These are phyloP conservation scores for Luperina nickerlii DNA, from an alignment of 2,888 invertebrate species.

Conservation along the genomic window DNA sequence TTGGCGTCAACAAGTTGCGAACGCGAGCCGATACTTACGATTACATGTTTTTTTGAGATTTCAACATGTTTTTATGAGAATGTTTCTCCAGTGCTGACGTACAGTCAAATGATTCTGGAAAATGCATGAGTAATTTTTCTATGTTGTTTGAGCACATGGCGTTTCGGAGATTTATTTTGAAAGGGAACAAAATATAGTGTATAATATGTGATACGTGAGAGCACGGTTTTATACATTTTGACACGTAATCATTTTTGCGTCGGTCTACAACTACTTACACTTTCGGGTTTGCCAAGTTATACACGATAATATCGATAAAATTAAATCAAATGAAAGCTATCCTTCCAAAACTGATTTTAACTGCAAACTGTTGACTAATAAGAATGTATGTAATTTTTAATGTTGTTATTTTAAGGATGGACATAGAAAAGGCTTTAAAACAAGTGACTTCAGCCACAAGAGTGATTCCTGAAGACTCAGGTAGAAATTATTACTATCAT, in stretches of 20 bases:
- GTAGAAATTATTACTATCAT: slow-evolving; percentile 74
- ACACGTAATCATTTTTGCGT: background rate
- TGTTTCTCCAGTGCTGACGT: background rate
- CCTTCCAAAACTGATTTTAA: background rate
- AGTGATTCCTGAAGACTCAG: slow-evolving; percentile 90
- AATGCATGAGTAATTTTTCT: background rate
- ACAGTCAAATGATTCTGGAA: background rate
- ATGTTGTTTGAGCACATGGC: background rate
- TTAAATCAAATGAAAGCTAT: slow-evolving; percentile 3
- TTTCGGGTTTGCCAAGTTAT: background rate
- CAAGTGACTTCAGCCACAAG: slow-evolving; percentile 91
- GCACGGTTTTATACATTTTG: background rate
- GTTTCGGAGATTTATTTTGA: background rate
- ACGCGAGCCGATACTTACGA: background rate
- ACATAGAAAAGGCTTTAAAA: slow-evolving; percentile 91
- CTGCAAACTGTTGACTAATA: background rate
- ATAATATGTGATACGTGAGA: too few relatives aligned
- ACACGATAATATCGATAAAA: background rate
- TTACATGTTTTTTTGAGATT: too few relatives aligned
- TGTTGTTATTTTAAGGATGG: slow-evolving; percentile 79
- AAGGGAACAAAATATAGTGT: background rate
- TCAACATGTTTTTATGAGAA: background rate
- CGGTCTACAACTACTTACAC: background rate
- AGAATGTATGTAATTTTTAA: background rate
- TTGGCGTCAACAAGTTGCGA: background rate